Percentiles rank a stretch among this genome's conserved stretches.
Conservation (phyloP, 2,797 vertebrate species). For the Gouania willdenowi region DNA sequence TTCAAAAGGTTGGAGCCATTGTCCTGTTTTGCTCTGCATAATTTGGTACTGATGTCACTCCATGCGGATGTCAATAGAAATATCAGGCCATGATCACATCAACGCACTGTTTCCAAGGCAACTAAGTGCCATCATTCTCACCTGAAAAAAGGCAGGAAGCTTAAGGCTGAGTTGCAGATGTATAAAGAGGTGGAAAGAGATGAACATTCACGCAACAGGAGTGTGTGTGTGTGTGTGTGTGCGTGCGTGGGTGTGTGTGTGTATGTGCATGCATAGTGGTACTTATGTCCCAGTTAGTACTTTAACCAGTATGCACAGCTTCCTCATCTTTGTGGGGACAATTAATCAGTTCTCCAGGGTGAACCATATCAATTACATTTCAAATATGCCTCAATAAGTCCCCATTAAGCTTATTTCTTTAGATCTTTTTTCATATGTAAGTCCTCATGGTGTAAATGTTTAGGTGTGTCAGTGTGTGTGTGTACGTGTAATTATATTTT, state of each 20-base stretch:
- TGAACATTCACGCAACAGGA: too few relatives aligned
- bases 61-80: slow-evolving; percentile 69
- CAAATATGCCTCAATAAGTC: too few relatives aligned
- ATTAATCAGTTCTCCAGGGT: slow-evolving; percentile 30
- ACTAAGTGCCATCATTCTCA: slow-evolving; percentile 78
- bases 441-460: too few relatives aligned
- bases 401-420: too few relatives aligned
- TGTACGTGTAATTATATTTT: too few relatives aligned
- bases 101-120: slow-evolving; percentile 74
- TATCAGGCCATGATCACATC: slow-evolving; percentile 73
- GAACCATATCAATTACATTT: too few relatives aligned
- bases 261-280: too few relatives aligned
- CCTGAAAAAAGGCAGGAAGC: slow-evolving; percentile 46
- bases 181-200: too few relatives aligned
- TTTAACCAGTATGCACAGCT: too few relatives aligned
- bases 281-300: too few relatives aligned
- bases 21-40: slow-evolving; percentile 53
- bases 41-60: slow-evolving; percentile 73
- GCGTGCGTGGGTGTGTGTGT: slow-evolving; percentile 4
- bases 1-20: slow-evolving; percentile 29
- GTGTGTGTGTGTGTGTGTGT: not conserved
- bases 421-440: too few relatives aligned
- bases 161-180: slow-evolving; percentile 22
- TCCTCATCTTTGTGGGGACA: slow-evolving; percentile 32
- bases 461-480: too few relatives aligned